A percentile compares a stretch with the other conserved stretches of the same genome.
Evolutionary conservation across 2,113 vertebrate genomes (phyloP).

Genomic region (Hepsetus odoe): DNA sequence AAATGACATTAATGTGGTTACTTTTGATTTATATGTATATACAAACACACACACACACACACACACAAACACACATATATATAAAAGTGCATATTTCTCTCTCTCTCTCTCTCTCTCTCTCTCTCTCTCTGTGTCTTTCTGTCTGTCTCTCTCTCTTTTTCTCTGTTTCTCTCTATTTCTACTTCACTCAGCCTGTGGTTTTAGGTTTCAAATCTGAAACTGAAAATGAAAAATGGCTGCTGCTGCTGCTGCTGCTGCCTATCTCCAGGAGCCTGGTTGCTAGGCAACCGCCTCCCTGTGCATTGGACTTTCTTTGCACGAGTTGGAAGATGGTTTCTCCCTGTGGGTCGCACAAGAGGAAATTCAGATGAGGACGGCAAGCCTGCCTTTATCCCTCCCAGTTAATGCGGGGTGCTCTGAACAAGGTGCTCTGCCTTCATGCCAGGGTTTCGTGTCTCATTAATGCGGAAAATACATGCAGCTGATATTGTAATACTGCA

Average conservation of each 20-base stretch:
- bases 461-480: background rate
- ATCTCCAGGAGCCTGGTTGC: conserved; percentile 50
- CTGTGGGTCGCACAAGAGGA: conserved; percentile 28
- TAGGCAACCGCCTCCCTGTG: conserved; percentile 51
- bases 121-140: background rate
- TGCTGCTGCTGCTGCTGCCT: conserved; percentile 45
- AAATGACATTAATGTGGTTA: conserved; percentile 6
- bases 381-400: conserved; percentile 26
- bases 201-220: conserved; percentile 42
- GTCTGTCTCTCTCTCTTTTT: too few relatives aligned
- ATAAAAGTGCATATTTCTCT: too few relatives aligned
- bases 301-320: conserved; percentile 37
- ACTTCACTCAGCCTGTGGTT: conserved; percentile 10
- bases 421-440: background rate
- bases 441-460: background rate
- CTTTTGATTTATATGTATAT: background rate
- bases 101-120: background rate
- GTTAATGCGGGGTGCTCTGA: background rate
- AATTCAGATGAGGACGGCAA: conserved; percentile 42
- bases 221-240: conserved; percentile 52
- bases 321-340: conserved; percentile 48
- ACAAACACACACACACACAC: background rate
- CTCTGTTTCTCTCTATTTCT: background rate
- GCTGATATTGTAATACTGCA: background rate
- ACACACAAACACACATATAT: too few relatives aligned